Base-by-base conservation (phyloP, 1,140 invertebrate species). In the Sminthurides bifidus region DNA sequence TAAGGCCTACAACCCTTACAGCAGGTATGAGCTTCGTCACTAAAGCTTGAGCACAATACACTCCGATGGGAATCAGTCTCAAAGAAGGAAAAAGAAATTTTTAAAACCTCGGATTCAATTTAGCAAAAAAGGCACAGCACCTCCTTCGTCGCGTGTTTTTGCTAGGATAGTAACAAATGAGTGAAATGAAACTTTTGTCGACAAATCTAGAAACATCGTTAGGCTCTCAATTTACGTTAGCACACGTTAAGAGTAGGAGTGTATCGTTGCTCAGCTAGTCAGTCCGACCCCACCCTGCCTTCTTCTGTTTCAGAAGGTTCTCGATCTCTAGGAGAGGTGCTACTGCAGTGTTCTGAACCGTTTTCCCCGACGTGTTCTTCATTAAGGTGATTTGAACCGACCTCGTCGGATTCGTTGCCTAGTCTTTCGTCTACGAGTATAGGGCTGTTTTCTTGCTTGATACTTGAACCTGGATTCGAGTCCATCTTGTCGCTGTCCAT, bases 401-500 rank as follows among this genome's bases (percentile, higher is more conserved):
- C 59, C 19, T 56, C 48, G 8, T 50, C 48, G 30, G 33, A 50
- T n/a, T n/a, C n/a, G n/a, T 50, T 50, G 15, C 33, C 23, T n/a
- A 35, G 33, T 19, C 41, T 46, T 15, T 59, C 50, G n/a, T 55
- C 52, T 14, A 55, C 43, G 8, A 55, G 6, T 3, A 33, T 37
- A 19, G 60, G 56, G 41, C 56, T 59, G 30, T 38, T 27, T n/a
- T 52, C 46, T 21, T 55, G 56, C 30, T 61, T 59, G 24, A 58
- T 53, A 27, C 54, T 57, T 21, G 56, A 58, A n/a, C 63, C 63
- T n/a, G 59, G 49, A 38, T 65, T 60, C 1, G 59, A 61, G 33
- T 64, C 63, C 59, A 60, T 56, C 30, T 65, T 65, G 30, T 61
- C 59, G 23, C 43, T 52, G 43, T 65, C 63, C 5, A 41, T 38